Conservation (phyloP, 2,113 vertebrate genomes). For the Apaloderma vittatum region DNA sequence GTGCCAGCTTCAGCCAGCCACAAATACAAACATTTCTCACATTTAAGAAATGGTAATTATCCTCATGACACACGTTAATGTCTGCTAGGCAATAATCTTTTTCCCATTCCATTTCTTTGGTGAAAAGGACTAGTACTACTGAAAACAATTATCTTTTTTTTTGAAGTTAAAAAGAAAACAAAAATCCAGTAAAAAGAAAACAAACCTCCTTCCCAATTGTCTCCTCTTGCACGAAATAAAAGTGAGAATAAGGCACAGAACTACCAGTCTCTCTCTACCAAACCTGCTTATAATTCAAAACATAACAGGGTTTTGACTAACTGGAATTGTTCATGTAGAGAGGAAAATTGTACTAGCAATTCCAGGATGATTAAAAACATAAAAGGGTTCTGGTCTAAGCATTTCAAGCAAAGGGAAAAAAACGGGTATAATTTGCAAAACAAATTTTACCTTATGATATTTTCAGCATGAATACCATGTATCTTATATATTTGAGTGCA, state of each 20-base stretch:
- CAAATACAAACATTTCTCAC: slow-evolving; percentile 6
- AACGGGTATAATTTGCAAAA: neutral
- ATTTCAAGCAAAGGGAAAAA: neutral
- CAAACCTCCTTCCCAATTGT: neutral
- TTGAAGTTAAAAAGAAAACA: neutral
- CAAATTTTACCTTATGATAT: neutral
- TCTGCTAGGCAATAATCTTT: neutral
- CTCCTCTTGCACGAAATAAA: neutral
- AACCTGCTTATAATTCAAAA: neutral
- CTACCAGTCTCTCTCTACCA: neutral
- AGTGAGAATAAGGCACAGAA: neutral
- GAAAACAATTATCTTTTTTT: neutral
- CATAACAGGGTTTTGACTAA: neutral
- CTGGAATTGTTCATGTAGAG: neutral
- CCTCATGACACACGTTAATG: neutral
- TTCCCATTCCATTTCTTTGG: neutral
- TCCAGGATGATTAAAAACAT: slow-evolving; percentile 13
- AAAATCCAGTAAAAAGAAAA: neutral
- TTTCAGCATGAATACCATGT: neutral
- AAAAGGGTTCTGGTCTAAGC: neutral
- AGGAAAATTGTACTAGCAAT: neutral
- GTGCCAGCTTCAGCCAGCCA: neutral
- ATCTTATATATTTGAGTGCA: neutral
- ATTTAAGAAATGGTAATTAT: neutral
- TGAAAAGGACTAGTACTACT: neutral